Percentiles rank a stretch among this genome's conserved stretches.
These are phyloP conservation scores for Helicoverpa assulta DNA, from an alignment of 2,888 invertebrate species.

Conservation along the genomic window DNA sequence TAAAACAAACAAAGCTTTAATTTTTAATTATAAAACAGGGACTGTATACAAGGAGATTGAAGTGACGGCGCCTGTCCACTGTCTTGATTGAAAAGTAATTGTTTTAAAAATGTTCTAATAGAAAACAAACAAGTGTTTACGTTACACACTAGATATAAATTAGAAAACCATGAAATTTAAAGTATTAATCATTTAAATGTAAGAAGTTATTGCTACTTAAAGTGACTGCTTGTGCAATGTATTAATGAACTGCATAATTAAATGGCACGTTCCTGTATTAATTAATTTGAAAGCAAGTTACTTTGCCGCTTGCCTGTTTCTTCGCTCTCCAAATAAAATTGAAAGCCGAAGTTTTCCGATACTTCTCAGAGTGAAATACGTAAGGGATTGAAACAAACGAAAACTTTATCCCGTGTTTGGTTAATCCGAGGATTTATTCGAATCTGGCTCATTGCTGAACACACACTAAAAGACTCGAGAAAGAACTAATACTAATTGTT, in stretches of 20 bases:
- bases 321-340: conserved; percentile 9
- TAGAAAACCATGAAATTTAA: conserved; percentile 10
- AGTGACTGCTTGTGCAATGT: neutral
- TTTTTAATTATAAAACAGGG: neutral
- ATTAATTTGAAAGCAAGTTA: conserved; percentile 18
- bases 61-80: neutral
- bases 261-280: conserved; percentile 15
- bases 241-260: neutral
- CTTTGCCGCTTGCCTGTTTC: conserved; percentile 24
- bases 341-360: neutral
- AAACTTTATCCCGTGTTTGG: conserved; percentile 6
- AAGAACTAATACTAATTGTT: too few relatives aligned
- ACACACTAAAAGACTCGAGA: neutral
- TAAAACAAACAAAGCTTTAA: neutral
- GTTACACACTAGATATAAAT: neutral
- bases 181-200: too few relatives aligned
- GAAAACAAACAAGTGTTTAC: neutral
- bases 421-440: conserved; percentile 3
- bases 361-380: conserved; percentile 2
- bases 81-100: neutral
- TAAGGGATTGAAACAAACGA: neutral
- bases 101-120: too few relatives aligned
- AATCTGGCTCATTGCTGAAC: neutral
- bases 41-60: neutral
- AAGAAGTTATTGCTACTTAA: neutral